Evolutionary conservation across 1,140 invertebrate genomes (phyloP).

Genomic region (Apis laboriosa): DNA sequence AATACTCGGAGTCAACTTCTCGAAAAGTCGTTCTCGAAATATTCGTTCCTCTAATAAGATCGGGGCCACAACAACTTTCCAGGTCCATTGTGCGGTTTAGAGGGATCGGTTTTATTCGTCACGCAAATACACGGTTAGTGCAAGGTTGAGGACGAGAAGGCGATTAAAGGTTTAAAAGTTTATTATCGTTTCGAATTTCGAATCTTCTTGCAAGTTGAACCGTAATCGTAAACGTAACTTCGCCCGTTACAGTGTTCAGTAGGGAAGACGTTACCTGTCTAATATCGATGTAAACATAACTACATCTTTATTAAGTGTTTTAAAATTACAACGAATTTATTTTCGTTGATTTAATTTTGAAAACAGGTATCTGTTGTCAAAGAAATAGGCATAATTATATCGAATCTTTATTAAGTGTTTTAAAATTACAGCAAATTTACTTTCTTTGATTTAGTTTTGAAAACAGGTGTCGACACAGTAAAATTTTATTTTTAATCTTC

Average conservation of each 20-base stretch:
- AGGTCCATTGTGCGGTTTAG: not conserved
- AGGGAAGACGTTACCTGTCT: not conserved
- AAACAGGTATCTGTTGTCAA: too few relatives aligned
- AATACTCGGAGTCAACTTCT: slow-evolving; percentile 37
- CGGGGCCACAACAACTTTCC: slow-evolving; percentile 1
- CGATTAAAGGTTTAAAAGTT: not conserved
- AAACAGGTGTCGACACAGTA: too few relatives aligned
- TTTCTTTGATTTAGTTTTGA: too few relatives aligned
- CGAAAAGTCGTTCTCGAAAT: slow-evolving; percentile 40
- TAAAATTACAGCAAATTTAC: too few relatives aligned
- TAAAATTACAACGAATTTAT: too few relatives aligned
- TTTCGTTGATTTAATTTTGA: too few relatives aligned
- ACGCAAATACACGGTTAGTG: not conserved
- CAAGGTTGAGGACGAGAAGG: not conserved
- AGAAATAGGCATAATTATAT: too few relatives aligned
- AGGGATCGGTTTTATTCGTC: not conserved
- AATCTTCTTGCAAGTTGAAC: not conserved
- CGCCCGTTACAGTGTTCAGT: not conserved
- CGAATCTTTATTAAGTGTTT: too few relatives aligned
- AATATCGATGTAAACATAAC: not conserved
- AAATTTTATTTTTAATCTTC: too few relatives aligned
- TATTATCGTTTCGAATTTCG: not conserved
- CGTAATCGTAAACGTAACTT: not conserved
- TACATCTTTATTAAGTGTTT: too few relatives aligned
- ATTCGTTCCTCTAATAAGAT: slow-evolving; percentile 36